These are phyloP conservation scores for Puffinus mauretanicus DNA, from an alignment of 2,113 vertebrate species.

Conservation along the genomic window DNA sequence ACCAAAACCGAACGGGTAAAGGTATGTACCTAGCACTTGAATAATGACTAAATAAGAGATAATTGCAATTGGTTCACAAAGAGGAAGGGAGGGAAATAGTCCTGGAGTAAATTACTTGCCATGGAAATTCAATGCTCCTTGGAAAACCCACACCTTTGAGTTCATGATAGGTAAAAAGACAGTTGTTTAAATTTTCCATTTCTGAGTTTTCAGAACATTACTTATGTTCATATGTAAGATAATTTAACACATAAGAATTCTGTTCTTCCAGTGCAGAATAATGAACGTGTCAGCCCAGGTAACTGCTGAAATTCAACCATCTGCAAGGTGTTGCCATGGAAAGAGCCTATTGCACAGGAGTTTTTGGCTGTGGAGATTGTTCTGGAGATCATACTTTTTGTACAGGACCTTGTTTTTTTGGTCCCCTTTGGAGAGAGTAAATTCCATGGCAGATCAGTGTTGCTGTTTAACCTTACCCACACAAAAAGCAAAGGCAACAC, in stretches of 20 bases:
- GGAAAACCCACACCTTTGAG: background rate
- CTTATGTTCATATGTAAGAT: background rate
- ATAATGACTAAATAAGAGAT: background rate
- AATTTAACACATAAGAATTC: background rate
- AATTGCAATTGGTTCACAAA: background rate
- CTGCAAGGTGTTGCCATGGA: background rate
- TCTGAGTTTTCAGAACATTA: background rate
- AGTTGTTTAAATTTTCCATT: background rate
- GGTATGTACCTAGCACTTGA: background rate
- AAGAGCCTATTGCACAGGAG: background rate
- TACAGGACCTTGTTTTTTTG: background rate
- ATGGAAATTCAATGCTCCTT: background rate
- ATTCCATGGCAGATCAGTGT: background rate
- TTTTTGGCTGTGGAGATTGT: background rate
- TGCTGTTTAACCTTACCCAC: background rate
- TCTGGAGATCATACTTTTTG: background rate
- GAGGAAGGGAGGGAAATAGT: background rate
- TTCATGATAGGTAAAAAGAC: background rate
- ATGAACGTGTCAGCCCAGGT: background rate
- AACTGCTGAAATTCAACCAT: constrained; percentile 12
- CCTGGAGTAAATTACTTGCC: background rate
- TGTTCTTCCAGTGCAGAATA: background rate
- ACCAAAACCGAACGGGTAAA: background rate
- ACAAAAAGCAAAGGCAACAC: background rate
- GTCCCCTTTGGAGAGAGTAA: background rate